Evolutionary conservation across 2,113 vertebrate species (phyloP).

Genomic region (Labeo rohita): DNA sequence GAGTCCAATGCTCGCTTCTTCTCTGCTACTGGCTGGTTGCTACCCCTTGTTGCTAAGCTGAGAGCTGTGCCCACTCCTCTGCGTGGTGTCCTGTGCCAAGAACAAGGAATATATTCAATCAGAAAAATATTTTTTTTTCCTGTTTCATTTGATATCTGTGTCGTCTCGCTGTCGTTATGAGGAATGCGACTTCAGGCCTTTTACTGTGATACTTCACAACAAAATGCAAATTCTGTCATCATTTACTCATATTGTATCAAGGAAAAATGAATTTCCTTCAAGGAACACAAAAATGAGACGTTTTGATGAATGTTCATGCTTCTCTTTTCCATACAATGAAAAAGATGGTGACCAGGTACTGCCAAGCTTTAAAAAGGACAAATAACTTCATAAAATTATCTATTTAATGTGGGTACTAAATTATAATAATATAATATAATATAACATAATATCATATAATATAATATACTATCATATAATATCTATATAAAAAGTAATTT

Average conservation of each 20-base stretch:
- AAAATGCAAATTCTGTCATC: neutral
- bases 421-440: no score
- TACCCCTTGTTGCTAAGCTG: constrained; percentile 71
- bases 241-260: neutral
- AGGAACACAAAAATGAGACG: neutral
- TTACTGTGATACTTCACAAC: neutral
- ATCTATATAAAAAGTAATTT: no score
- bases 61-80: constrained; percentile 64
- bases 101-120: constrained; percentile 50
- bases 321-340: neutral
- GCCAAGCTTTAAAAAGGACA: neutral
- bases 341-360: neutral
- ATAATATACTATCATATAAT: no score
- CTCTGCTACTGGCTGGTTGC: constrained; percentile 65
- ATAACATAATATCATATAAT: no score
- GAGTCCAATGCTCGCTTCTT: constrained; percentile 63
- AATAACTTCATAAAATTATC: neutral
- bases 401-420: neutral
- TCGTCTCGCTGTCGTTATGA: constrained; percentile 1
- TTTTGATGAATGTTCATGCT: neutral
- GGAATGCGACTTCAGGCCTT: neutral
- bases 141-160: neutral
- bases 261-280: neutral
- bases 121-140: neutral
- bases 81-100: constrained; percentile 45